phyloP scores from a whole-genome alignment of 2,888 invertebrate species.

The Pardosa pseudoannulata region DNA sequence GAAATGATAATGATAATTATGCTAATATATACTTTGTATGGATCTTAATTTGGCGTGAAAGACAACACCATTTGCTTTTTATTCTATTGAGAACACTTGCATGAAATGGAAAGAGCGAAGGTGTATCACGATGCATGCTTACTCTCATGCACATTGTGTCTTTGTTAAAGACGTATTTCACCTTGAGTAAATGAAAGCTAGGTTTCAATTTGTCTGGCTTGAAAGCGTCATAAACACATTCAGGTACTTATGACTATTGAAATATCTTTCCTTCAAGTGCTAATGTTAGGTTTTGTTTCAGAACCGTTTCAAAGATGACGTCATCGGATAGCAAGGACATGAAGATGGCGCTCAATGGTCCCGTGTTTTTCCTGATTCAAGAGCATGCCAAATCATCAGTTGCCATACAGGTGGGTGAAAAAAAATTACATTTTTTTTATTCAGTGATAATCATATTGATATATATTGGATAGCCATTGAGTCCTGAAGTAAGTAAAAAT shows the following conservation, averaged over 20 bases:
- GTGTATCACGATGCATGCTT: too few relatives aligned
- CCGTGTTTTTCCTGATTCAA: constrained; percentile 50
- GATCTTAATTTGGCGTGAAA: too few relatives aligned
- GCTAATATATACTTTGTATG: too few relatives aligned
- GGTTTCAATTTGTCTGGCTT: background rate
- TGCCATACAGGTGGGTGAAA: constrained; percentile 56
- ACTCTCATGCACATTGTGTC: too few relatives aligned
- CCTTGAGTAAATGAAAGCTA: background rate
- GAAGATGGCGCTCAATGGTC: constrained; percentile 59
- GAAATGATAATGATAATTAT: too few relatives aligned
- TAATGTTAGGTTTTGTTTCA: constrained; percentile 23
- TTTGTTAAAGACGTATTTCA: background rate
- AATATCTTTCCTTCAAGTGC: background rate
- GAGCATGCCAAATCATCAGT: constrained; percentile 66
- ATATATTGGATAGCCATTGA: too few relatives aligned
- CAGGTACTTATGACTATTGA: background rate
- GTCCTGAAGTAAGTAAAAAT: too few relatives aligned
- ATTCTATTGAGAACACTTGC: too few relatives aligned
- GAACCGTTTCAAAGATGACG: constrained; percentile 16
- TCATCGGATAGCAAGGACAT: constrained; percentile 46
- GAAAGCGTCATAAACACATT: background rate
- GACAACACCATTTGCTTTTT: too few relatives aligned
- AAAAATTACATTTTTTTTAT: too few relatives aligned
- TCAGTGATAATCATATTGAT: too few relatives aligned
- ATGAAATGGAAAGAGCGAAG: too few relatives aligned